These are phyloP conservation scores for Oreotrochilus melanogaster DNA, from an alignment of 2,113 vertebrate species.

Conservation along the genomic window DNA sequence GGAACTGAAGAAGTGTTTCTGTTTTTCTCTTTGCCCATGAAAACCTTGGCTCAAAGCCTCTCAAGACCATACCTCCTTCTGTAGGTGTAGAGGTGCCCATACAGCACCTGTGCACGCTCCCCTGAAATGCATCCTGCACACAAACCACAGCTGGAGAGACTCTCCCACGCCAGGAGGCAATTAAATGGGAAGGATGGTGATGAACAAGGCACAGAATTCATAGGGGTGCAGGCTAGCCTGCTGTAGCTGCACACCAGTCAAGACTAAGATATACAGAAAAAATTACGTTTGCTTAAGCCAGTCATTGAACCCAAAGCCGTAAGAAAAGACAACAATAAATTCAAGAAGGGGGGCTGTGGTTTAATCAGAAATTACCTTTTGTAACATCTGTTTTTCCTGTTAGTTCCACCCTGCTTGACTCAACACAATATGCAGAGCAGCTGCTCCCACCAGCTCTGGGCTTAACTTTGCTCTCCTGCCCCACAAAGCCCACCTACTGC, in stretches of 20 bases:
- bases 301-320: fast-evolving
- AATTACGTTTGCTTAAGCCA: neutral
- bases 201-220: neutral
- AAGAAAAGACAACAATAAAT: neutral
- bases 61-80: neutral
- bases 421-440: fast-evolving
- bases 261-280: neutral
- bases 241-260: neutral
- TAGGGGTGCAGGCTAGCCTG: neutral
- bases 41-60: neutral
- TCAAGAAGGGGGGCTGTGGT: neutral
- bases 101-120: neutral
- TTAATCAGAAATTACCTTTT: neutral
- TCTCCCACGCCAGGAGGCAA: neutral
- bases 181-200: neutral
- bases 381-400: neutral
- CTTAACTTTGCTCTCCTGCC: neutral
- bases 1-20: neutral
- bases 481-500: neutral
- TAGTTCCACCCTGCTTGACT: neutral
- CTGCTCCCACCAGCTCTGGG: neutral
- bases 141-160: neutral
- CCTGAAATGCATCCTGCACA: neutral
- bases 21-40: neutral
- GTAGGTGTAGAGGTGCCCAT: fast-evolving